Evolutionary conservation across 2,797 vertebrate genomes (phyloP), one percentile per base, ranked within the genome.

Genomic region (Peromyscus attwateri): DNA sequence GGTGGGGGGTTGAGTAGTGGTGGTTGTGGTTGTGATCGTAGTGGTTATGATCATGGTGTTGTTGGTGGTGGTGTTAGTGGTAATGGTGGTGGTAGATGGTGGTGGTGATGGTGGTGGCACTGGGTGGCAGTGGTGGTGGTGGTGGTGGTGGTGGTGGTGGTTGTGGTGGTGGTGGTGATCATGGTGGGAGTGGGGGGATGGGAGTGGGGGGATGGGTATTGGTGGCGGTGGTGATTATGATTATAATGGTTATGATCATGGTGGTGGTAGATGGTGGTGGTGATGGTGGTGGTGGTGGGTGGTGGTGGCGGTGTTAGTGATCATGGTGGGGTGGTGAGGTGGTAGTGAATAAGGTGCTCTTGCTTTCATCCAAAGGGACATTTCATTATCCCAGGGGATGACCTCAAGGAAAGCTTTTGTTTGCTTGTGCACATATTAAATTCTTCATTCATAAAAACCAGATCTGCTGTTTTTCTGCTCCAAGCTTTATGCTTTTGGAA

Each of bases 331-430:
- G 21, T 40, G 9, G 21, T 40, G 23, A 23, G 27, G 27, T 77
- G 27, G 43, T 27, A 3, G 29, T 34, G 27, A 77, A 77, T 77
- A 17, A 31, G 27, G 27, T 19, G 27, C 43, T 19, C 16, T 77
- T 49, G 46, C n/a, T 73, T n/a, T 73, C 70, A 71, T 71, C n/a
- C 8, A 71, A 71, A 71, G 70, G 70, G n/a, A 71, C 29, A 71
- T 29, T 13, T 31, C 70, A 19, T 19, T 29, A 76, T 9, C n/a
- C 34, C 60, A 80, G 49, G 19, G 40, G 19, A 87, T 57, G 34
- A 76, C 52, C 55, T 83, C 43, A 81, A 91, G 43, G 52, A 96
- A 96, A 95, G 62, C 43, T 34, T 84, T 84, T 82, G 37, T 77
- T 92, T 60, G 29, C 9, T 17, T 81, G 31, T 89, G 87, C 91